Evolutionary conservation across 2,888 invertebrate species (phyloP), one percentile per base, ranked within the genome.

Genomic region (Ceraclea dissimilis): DNA sequence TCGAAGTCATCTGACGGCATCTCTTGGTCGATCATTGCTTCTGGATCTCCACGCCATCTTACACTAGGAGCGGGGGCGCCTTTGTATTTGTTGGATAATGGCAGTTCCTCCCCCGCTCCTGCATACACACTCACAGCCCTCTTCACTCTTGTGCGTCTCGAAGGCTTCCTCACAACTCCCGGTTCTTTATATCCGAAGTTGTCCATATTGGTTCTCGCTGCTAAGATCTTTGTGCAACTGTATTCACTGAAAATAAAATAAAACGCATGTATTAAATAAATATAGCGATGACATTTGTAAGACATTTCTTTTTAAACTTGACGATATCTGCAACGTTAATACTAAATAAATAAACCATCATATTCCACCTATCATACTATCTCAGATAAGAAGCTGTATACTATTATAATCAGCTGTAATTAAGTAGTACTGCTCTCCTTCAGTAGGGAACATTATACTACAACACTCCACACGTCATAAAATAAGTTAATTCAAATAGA

Each of bases 1-100:
- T 85, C 85, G 70, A 85, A 84, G 71, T 85, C 85, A 48, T 79
- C 82, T 65, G 84, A 81, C 60, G 85, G 83, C 68, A 79, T 82
- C 68, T 84, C 84, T 61, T 85, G 80, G 67, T 85, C 85, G 64
- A 85, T 77, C 70, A 82, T 71, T 61, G 74, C 70, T 64, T 74
- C 70, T 52, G 72, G 69, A 67, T 80, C 80, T 51, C 81, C 73
- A 17, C 82, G 80, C 68, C 81, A 79, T 66, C 82, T 79, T 65
- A 82, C 81, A 73, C 73, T 57, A 69, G 68, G 2, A 64, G 63
- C 60, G 72, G 55, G 26, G 26, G 46, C 76, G 66, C 80, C 78
- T 63, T 74, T 71, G 66, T 77, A 81, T 63, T 70, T 59, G 52
- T 49, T 68, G 16, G 68, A 65, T 21, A 73, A 65, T 10, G 63